These are phyloP conservation scores for Apotomis betuletana DNA, from an alignment of 2,888 invertebrate genomes.

Conservation along the genomic window DNA sequence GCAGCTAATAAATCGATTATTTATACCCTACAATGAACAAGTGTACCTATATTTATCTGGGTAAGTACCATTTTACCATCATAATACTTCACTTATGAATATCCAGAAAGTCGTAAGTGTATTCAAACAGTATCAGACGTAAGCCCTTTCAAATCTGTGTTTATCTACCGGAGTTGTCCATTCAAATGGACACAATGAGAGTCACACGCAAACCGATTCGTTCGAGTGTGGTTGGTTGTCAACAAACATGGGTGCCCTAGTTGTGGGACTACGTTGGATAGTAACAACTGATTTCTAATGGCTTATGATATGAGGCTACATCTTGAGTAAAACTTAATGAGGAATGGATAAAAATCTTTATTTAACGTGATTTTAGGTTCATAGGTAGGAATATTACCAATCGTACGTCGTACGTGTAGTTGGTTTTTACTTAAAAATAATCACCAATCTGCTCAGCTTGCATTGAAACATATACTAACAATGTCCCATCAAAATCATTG, in stretches of 20 bases:
- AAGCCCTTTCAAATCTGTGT: neutral
- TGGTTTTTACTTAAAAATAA: too few relatives aligned
- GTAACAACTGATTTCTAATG: neutral
- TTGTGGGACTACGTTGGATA: neutral
- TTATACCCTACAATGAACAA: neutral
- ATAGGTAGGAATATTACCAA: too few relatives aligned
- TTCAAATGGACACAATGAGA: slow-evolving; percentile 22
- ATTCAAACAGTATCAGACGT: neutral
- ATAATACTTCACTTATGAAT: neutral
- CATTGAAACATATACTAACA: too few relatives aligned
- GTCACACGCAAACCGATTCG: slow-evolving; percentile 20
- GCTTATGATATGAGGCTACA: neutral
- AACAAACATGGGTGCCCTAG: slow-evolving; percentile 8
- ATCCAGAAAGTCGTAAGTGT: neutral
- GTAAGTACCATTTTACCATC: slow-evolving; percentile 6
- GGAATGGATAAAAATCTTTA: too few relatives aligned
- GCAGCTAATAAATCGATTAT: slow-evolving; percentile 27
- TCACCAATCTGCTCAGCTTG: too few relatives aligned
- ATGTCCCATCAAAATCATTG: too few relatives aligned
- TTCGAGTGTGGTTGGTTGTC: slow-evolving; percentile 15
- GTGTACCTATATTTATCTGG: slow-evolving; percentile 4
- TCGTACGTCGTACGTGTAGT: too few relatives aligned
- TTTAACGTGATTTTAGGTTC: too few relatives aligned
- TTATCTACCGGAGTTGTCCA: neutral
- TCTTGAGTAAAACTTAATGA: too few relatives aligned